Base-by-base conservation (phyloP, 2,797 vertebrate species). In the Bovichtus variegatus region DNA sequence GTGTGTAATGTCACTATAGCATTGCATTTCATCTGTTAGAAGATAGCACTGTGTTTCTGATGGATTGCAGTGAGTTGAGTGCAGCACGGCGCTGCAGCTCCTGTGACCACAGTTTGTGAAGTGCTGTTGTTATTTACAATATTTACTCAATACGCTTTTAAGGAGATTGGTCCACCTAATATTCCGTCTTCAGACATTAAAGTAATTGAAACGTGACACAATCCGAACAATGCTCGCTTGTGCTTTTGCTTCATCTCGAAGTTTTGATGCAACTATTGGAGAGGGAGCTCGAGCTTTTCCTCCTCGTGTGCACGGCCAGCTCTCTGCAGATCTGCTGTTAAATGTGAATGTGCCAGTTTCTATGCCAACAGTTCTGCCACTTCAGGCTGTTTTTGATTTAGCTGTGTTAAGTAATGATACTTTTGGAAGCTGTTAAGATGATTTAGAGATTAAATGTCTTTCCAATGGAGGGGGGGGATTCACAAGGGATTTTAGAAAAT, bases 311-410 rank as follows among this genome's bases (percentile, higher is more conserved):
- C 60, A 72, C 34, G 6, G 76, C 81, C 72, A 70, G 84, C 74
- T 76, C 74, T 75, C 63, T 57, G 78, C 89, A 83, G 76, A 85
- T 83, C 89, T 88, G 81, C 84, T 87, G 83, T 69, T 78, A 65
- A 81, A 86, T 61, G 72, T 67, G 74, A 87, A 63, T 54, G 59
- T 81, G 88, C 83, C 74, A 51, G 91, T 93, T 92, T 90, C 90
- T 88, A 92, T 93, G 91, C 86, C 92, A 94, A 93, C 92, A 83
- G 74, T 71, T 87, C 86, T 88, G 88, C 79, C 85, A 74, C 86
- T 91, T 80, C 80, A 87, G 87, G 68, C 90, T 81, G 85, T 90
- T 90, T 88, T 90, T 88, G 75, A 89, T 89, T 88, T 89, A 84
- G 76, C 80, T 41, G 54, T 68, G 82, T 81, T 74, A 78, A 82